Conservation (phyloP, 2,113 vertebrate species). For the Myocastor coypus region DNA sequence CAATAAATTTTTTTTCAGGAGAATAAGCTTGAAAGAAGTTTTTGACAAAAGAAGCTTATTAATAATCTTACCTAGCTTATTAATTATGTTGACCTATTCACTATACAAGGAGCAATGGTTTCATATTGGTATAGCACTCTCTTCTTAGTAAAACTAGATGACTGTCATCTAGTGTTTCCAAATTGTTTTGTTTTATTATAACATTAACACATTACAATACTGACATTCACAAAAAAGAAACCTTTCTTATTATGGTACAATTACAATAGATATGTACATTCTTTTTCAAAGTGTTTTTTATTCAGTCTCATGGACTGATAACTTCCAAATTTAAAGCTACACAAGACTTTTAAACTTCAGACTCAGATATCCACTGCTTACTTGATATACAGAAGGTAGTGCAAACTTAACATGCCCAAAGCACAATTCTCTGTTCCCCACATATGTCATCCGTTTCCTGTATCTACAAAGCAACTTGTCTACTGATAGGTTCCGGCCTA, state of each 20-base stretch:
- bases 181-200: background rate
- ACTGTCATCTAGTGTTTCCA: background rate
- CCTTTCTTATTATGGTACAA: background rate
- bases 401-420: background rate
- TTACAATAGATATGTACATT: background rate
- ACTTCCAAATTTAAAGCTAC: slow-evolving; percentile 27
- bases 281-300: slow-evolving; percentile 9
- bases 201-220: background rate
- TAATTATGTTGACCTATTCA: background rate
- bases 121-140: background rate
- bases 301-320: background rate
- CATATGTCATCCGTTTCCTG: background rate
- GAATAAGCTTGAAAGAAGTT: background rate
- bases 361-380: background rate
- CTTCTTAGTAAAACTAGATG: background rate
- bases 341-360: background rate
- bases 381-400: background rate
- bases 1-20: background rate
- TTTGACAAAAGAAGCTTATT: background rate
- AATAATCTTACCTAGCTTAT: background rate
- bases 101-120: background rate
- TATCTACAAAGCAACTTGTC: background rate
- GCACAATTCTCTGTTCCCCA: background rate
- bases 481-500: too few relatives aligned
- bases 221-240: background rate